Base-by-base conservation (phyloP, 2,888 invertebrate genomes). In the Alcis repandata region DNA sequence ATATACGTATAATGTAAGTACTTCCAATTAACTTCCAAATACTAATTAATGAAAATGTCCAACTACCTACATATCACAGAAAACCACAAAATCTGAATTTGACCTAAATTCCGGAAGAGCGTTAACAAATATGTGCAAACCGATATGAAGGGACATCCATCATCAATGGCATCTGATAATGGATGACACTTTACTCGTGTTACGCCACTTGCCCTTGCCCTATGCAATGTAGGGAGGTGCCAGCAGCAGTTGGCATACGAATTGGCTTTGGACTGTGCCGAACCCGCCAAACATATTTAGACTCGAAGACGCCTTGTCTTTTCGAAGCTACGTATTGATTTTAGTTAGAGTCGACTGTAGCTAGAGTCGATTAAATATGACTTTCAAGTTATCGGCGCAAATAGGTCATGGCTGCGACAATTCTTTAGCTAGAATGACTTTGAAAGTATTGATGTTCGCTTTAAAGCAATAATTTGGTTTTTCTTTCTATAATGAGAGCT, bases 281-380 rank as follows among this genome's bases (percentile, higher is more conserved):
- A 74, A 74, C 76, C 75, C 79, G 90, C 90, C 91, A 91, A 90
- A 86, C 83, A 83, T 89, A 87, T 89, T 85, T 45, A 89, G 90
- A 91, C 91, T 78, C 72, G 80, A 80, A 84, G 90, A 85, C 89
- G 90, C 90, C 90, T 86, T 85, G 73, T 77, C 46, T 46, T 46
- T 11, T 32, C 9, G 15, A 17, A 32, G 27, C 27, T 22, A 45
- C 13, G 20, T 22, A 45, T 22, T 22, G 45, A 45, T 45, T 13
- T 45, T 45, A 43, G 43, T 19, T 19, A 43, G n/a, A n/a, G n/a
- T n/a, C n/a, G n/a, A n/a, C n/a, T n/a, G n/a, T 27, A 27, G 27
- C 2, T 41, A 43, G 20, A 20, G 20, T 22, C 13, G 45, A 45
- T 45, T 45, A 20, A 13, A 22, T 22, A 45, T 45, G 20, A 17